Evolutionary conservation across 2,113 vertebrate genomes (phyloP).

Genomic region (Urocynchramus pylzowi): DNA sequence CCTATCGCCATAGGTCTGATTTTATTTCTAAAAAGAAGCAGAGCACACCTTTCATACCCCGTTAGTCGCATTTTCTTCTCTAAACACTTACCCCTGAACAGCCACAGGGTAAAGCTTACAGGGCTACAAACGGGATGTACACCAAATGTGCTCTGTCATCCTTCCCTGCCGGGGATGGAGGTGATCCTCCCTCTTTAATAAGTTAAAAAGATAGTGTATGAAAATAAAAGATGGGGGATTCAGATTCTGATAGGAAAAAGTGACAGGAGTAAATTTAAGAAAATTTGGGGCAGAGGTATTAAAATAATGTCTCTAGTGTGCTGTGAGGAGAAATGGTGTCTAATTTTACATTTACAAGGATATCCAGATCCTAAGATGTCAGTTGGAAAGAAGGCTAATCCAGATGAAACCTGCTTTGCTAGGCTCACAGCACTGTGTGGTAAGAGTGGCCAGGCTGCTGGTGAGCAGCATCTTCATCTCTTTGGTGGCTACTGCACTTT

Average conservation of each 20-base stretch:
- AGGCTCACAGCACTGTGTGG: neutral
- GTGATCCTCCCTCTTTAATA: neutral
- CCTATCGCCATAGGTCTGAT: neutral
- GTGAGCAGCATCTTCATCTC: neutral
- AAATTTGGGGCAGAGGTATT: neutral
- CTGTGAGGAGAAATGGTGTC: neutral
- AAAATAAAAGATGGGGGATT: neutral
- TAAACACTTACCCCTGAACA: neutral
- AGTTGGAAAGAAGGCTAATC: neutral
- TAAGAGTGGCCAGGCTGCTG: neutral
- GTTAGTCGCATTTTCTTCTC: neutral
- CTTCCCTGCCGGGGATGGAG: fast-evolving
- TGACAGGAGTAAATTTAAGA: neutral
- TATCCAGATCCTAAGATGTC: neutral
- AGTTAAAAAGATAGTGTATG: neutral
- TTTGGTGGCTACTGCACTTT: neutral
- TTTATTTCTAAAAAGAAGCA: neutral
- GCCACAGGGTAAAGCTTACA: neutral
- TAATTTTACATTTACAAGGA: neutral
- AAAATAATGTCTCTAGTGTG: neutral
- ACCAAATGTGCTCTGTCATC: neutral
- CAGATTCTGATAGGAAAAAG: neutral
- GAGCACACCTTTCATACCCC: neutral
- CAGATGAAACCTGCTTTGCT: neutral
- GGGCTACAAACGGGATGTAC: neutral